A percentile compares a stretch with the other conserved stretches of the same genome.
Evolutionary conservation across 2,113 vertebrate genomes (phyloP).

Genomic region (Polypterus bichir): DNA sequence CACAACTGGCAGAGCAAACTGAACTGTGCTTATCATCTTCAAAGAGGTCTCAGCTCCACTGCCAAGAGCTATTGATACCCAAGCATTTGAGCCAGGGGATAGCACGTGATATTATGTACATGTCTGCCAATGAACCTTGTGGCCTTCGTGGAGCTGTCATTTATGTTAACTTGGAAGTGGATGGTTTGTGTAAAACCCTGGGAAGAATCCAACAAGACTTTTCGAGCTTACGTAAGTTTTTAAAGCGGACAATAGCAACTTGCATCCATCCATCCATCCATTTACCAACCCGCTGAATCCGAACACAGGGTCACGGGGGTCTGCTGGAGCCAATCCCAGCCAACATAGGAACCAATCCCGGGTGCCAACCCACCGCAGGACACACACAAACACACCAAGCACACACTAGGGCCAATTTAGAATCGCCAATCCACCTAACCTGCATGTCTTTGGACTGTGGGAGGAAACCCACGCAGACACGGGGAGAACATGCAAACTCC

Average conservation of each 20-base stretch:
- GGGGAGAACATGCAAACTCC: too few relatives aligned
- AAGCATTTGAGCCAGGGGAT: slow-evolving; percentile 35
- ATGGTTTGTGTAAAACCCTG: slow-evolving; percentile 27
- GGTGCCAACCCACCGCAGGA: too few relatives aligned
- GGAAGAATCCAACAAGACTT: slow-evolving; percentile 32
- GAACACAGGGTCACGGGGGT: too few relatives aligned
- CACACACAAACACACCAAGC: too few relatives aligned
- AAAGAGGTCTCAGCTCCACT: slow-evolving; percentile 39
- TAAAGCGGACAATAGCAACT: slow-evolving; percentile 28
- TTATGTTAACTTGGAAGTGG: slow-evolving; percentile 35
- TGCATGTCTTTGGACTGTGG: too few relatives aligned
- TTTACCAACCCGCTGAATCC: too few relatives aligned
- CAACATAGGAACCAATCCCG: too few relatives aligned
- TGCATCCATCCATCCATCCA: too few relatives aligned
- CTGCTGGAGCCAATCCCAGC: too few relatives aligned
- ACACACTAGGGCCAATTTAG: too few relatives aligned
- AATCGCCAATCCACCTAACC: too few relatives aligned
- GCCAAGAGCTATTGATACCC: slow-evolving; percentile 48
- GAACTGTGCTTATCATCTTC: slow-evolving; percentile 43
- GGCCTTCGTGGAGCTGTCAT: slow-evolving; percentile 52
- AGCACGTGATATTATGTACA: slow-evolving; percentile 34
- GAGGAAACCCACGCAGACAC: too few relatives aligned
- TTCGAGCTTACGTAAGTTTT: slow-evolving; percentile 54
- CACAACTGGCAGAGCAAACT: slow-evolving; percentile 34
- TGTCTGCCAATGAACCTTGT: slow-evolving; percentile 46